These are phyloP conservation scores for Galerucella nymphaeae DNA, from an alignment of 2,888 invertebrate genomes.

Conservation along the genomic window DNA sequence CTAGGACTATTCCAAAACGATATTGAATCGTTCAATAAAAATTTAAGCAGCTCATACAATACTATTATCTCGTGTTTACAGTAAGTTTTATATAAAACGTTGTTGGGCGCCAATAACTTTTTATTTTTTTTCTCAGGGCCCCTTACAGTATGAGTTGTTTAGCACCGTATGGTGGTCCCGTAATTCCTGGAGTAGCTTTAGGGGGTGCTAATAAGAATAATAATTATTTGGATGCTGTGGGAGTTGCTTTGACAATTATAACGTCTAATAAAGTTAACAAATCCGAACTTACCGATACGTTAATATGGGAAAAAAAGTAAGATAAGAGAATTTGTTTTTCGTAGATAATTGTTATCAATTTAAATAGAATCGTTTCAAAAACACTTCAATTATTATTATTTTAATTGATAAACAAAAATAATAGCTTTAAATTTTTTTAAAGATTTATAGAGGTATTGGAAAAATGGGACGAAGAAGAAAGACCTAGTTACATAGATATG, in stretches of 20 bases:
- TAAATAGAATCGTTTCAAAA: neutral
- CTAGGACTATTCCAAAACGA: constrained; percentile 82
- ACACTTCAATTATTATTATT: neutral
- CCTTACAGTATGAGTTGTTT: constrained; percentile 75
- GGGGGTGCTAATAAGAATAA: constrained; percentile 77
- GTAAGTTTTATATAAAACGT: constrained; percentile 58
- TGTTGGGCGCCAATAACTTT: neutral
- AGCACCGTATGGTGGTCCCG: constrained; percentile 88
- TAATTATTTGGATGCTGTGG: constrained; percentile 72
- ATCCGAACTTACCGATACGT: constrained; percentile 69
- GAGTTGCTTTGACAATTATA: constrained; percentile 82
- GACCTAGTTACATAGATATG: constrained; percentile 73
- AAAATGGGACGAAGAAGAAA: constrained; percentile 67
- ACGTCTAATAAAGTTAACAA: constrained; percentile 76
- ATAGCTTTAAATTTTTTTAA: constrained; percentile 21
- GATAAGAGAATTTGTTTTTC: constrained; percentile 16
- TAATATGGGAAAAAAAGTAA: constrained; percentile 80
- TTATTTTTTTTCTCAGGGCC: constrained; percentile 62
- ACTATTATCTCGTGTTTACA: constrained; percentile 66
- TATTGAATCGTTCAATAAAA: constrained; percentile 52
- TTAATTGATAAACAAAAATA: no score
- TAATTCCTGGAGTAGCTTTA: constrained; percentile 84
- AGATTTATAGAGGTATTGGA: constrained; percentile 77
- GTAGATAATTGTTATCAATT: neutral
- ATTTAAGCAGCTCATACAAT: constrained; percentile 52